phyloP scores from a whole-genome alignment of 2,888 invertebrate genomes.

The Eupithecia vulgata region DNA sequence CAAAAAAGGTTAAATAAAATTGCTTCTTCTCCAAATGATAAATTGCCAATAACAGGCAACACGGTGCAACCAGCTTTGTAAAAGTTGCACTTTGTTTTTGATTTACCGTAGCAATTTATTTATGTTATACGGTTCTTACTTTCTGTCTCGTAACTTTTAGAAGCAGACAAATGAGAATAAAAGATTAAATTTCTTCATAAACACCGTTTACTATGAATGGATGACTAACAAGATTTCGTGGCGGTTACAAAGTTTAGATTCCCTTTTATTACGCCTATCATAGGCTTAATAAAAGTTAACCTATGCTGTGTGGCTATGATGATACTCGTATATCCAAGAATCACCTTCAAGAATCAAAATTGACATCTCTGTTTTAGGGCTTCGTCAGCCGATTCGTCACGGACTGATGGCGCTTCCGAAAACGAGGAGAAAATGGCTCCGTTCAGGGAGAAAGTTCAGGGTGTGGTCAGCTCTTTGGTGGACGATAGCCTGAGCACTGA shows the following conservation, averaged over 20 bases:
- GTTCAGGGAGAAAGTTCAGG: slow-evolving; percentile 84
- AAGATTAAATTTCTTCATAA: not conserved
- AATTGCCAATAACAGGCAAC: slow-evolving; percentile 23
- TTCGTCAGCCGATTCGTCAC: slow-evolving; percentile 76
- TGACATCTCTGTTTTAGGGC: slow-evolving; percentile 50
- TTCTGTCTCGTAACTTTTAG: slow-evolving; percentile 1
- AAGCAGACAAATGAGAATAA: not conserved
- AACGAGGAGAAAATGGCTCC: slow-evolving; percentile 85
- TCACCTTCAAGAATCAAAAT: not conserved
- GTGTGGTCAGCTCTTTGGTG: slow-evolving; percentile 84
- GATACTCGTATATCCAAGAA: not conserved
- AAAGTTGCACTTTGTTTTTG: slow-evolving; percentile 26
- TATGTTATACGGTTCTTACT: not conserved
- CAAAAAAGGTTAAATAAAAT: not conserved
- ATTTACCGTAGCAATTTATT: slow-evolving; percentile 26
- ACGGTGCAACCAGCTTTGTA: slow-evolving; percentile 29
- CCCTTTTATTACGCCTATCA: not conserved
- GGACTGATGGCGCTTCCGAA: slow-evolving; percentile 82
- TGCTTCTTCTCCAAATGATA: slow-evolving; percentile 12
- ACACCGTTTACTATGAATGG: not conserved
- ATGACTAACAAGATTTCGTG: not conserved
- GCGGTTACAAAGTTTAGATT: not conserved
- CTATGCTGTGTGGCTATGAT: too few species aligned
- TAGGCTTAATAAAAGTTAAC: too few species aligned
- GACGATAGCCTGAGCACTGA: slow-evolving; percentile 87